These are phyloP conservation scores for Gadus chalcogrammus DNA, from an alignment of 2,113 vertebrate species.

Conservation along the genomic window DNA sequence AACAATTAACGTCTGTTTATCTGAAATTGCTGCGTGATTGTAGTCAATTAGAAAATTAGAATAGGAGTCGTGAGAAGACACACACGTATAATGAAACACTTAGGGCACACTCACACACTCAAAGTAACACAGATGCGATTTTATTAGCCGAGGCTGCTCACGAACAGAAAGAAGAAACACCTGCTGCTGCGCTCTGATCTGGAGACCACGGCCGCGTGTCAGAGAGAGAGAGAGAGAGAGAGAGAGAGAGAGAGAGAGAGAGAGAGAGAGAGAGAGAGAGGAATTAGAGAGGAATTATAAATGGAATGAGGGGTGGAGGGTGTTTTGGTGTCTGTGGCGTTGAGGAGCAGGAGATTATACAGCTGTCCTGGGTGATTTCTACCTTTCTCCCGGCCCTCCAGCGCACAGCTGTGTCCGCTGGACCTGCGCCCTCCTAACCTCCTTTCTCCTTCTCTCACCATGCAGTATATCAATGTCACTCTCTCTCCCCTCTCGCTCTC, in stretches of 20 bases:
- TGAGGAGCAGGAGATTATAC: conserved; percentile 1
- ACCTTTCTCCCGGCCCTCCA: conserved; percentile 30
- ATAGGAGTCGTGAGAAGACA: neutral
- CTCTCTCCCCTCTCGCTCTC: neutral
- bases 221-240: too few species aligned
- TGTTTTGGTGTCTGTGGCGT: neutral
- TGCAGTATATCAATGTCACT: neutral
- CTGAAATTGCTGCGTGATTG: neutral
- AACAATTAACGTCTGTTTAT: neutral
- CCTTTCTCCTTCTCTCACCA: neutral
- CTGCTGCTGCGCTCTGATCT: conserved; percentile 28
- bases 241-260: too few species aligned
- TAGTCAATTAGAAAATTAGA: neutral
- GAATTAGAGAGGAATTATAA: neutral
- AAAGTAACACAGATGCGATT: conserved; percentile 3
- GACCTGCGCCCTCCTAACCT: neutral
- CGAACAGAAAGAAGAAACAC: conserved; percentile 23
- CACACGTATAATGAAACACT: neutral
- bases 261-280: too few species aligned
- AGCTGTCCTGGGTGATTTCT: conserved; percentile 31
- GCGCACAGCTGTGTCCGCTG: conserved; percentile 46
- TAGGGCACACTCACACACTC: neutral
- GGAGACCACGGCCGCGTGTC: neutral
- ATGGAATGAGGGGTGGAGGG: neutral
- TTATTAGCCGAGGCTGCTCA: neutral